Base-by-base conservation (phyloP, 2,797 vertebrate genomes). In the Ctenosaura bakeri region DNA sequence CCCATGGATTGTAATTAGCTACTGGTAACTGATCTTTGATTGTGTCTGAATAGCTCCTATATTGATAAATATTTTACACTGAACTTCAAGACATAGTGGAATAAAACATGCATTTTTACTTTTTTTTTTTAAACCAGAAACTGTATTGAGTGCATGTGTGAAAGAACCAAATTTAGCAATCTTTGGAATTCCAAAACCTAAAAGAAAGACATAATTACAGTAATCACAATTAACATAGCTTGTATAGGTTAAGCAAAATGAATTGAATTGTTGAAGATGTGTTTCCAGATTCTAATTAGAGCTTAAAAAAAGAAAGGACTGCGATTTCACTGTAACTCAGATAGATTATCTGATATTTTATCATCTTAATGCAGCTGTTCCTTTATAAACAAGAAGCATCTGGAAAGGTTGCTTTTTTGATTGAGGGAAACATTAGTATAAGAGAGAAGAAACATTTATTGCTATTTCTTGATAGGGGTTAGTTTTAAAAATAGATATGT, bases 261-360 rank as follows among this genome's bases (percentile, higher is more conserved):
- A 50, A 86, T 94, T 92, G 71, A n/a, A 89, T 84, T 93, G 95
- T 85, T 64, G 78, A 87, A 92, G 94, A 95, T 89, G 91, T 96
- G 95, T 0, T 18, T 94, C 90, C 81, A 95, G 88, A 93, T 95
- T 95, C 92, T 95, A 96, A 97, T 96, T 96, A 95, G 88, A 96
- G 93, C 83, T 88, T 46, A 46, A 64, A 95, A 95, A 64, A 95
- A 95, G 83, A 89, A 79, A 86, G n/a, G 91, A 89, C 78, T 92
- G 81, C 90, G 87, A 85, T 90, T 96, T 95, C 96, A 94, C 93
- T 91, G 95, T 96, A 94, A 94, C 76, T 89, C 92, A 91, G 14
- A 64, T 87, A 91, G 91, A 96, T 97, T 96, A 95, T 93, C 90
- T 94, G 93, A 80, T 94, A 87, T 91, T 92, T 95, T 93, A 92